Conservation (phyloP, 2,888 invertebrate species). For the Ptilodon capucinus region DNA sequence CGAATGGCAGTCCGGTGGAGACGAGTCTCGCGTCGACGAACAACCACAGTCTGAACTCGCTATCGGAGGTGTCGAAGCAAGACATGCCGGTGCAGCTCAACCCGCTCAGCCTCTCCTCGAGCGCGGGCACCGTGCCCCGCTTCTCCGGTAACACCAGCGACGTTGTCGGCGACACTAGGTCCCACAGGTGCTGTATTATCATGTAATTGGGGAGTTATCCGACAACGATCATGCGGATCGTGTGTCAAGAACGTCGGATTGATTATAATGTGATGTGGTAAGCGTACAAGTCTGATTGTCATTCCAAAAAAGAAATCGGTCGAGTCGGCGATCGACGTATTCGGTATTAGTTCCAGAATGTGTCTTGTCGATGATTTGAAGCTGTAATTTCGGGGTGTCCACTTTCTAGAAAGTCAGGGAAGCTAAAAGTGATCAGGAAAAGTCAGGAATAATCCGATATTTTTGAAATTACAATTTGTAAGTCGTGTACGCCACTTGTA, state of each 20-base stretch:
- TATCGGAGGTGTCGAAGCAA: slow-evolving; percentile 64
- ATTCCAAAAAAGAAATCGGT: slow-evolving; percentile 56
- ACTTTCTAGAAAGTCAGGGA: too few relatives aligned
- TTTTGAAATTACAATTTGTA: too few relatives aligned
- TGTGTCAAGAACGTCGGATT: slow-evolving; percentile 16
- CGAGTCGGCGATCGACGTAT: slow-evolving; percentile 14
- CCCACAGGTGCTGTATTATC: slow-evolving; percentile 88
- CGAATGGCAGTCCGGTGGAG: slow-evolving; percentile 83
- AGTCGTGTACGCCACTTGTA: too few relatives aligned
- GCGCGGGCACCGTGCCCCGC: slow-evolving; percentile 75
- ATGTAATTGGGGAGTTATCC: slow-evolving; percentile 75
- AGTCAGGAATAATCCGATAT: too few relatives aligned
- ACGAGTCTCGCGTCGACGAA: slow-evolving; percentile 68
- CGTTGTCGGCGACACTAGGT: slow-evolving; percentile 88
- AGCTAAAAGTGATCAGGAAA: too few relatives aligned
- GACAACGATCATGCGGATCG: not conserved
- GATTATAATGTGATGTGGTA: slow-evolving; percentile 22
- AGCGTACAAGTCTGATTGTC: slow-evolving; percentile 69
- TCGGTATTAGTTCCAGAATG: not conserved
- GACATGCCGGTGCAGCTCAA: slow-evolving; percentile 74
- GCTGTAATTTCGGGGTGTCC: too few relatives aligned
- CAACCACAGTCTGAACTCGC: slow-evolving; percentile 72
- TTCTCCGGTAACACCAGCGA: slow-evolving; percentile 91
- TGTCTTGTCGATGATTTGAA: too few relatives aligned
- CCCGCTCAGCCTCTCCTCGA: slow-evolving; percentile 70